Conservation (phyloP, 2,888 invertebrate genomes). For the Synanthedon andrenaeformis region DNA sequence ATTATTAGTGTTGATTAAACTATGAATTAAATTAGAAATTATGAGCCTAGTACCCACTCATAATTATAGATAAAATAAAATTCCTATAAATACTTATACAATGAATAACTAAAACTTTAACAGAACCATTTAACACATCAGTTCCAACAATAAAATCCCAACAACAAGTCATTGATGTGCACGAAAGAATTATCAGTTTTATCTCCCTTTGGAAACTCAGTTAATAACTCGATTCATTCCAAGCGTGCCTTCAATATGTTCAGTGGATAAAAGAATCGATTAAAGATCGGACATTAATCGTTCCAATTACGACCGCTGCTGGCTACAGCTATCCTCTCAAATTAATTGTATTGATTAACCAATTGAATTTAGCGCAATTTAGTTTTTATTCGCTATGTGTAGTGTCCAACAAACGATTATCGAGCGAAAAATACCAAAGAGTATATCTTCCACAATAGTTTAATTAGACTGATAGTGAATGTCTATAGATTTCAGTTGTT, state of each 20-base stretch:
- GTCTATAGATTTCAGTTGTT: not conserved
- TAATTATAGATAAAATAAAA: too few species aligned
- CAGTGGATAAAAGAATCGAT: conserved; percentile 48
- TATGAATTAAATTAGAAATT: too few species aligned
- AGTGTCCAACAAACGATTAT: conserved; percentile 19
- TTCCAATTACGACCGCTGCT: conserved; percentile 47
- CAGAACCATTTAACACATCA: too few species aligned
- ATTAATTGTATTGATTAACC: conserved; percentile 65
- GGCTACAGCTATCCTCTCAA: conserved; percentile 42
- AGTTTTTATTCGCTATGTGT: conserved; percentile 35
- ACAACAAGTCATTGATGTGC: not conserved
- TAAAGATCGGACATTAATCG: conserved; percentile 44
- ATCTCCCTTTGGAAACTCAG: conserved; percentile 30
- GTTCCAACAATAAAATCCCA: too few species aligned
- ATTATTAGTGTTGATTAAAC: too few species aligned
- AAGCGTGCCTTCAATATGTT: conserved; percentile 42
- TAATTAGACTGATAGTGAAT: conserved; percentile 8
- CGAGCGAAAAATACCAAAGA: conserved; percentile 11
- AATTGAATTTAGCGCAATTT: conserved; percentile 52
- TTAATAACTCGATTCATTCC: conserved; percentile 33
- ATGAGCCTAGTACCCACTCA: too few species aligned
- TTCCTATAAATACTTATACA: too few species aligned
- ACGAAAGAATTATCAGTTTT: conserved; percentile 21
- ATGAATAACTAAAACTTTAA: too few species aligned
- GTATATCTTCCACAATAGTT: conserved; percentile 14